phyloP scores from a whole-genome alignment of 2,888 invertebrate genomes.

The Anarsia innoxiella region DNA sequence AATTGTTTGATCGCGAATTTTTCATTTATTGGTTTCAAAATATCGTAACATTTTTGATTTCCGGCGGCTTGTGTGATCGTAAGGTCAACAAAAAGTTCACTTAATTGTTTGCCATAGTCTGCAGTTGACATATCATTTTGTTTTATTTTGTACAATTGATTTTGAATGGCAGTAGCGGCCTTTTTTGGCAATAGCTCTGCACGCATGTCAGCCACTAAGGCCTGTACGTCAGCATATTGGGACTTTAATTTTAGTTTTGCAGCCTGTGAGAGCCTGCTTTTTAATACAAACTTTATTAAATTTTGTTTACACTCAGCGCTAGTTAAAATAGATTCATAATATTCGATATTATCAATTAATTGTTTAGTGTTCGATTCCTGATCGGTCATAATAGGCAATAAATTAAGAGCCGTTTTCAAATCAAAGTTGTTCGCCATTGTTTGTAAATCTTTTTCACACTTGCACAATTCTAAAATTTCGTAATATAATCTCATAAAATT shows the following conservation, averaged over 20 bases:
- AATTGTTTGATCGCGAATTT: too few relatives aligned
- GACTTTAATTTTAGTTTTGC: conserved; percentile 9
- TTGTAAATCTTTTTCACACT: too few relatives aligned
- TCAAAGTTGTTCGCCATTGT: conserved; percentile 3
- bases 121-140: conserved; percentile 8
- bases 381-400: too few relatives aligned
- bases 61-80: conserved; percentile 13
- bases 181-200: conserved; percentile 9
- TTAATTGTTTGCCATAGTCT: conserved; percentile 11
- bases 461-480: too few relatives aligned
- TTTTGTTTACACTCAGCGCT: conserved; percentile 4
- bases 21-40: conserved; percentile 11
- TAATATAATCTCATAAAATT: too few relatives aligned
- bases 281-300: conserved; percentile 12
- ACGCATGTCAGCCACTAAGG: conserved; percentile 10
- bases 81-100: conserved; percentile 11
- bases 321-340: conserved; percentile 6
- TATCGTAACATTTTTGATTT: conserved; percentile 3
- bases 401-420: too few relatives aligned
- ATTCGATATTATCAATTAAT: conserved; percentile 13
- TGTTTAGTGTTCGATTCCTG: too few relatives aligned
- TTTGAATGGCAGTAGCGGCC: conserved; percentile 8
- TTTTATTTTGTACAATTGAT: neutral
- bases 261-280: conserved; percentile 11
- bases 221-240: conserved; percentile 3